Percentiles rank a stretch among this genome's conserved stretches.
Evolutionary conservation across 1,140 invertebrate genomes (phyloP).

Genomic region (Listronotus bonariensis): DNA sequence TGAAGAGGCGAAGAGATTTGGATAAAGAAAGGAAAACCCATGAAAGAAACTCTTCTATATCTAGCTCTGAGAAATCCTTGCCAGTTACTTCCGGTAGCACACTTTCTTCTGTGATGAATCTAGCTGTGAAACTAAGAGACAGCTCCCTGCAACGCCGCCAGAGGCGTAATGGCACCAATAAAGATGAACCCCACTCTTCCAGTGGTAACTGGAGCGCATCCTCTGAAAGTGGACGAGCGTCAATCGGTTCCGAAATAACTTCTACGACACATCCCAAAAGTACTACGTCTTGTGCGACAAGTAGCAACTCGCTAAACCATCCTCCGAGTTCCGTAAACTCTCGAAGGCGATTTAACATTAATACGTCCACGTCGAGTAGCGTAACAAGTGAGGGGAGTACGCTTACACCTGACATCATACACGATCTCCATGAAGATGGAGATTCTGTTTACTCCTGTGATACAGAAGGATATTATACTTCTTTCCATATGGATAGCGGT

Average conservation of each 20-base stretch:
- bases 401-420: constrained; percentile 79
- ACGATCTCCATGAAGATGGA: constrained; percentile 77
- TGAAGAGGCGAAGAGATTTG: constrained; percentile 60
- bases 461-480: constrained; percentile 96
- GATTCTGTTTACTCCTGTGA: constrained; percentile 95
- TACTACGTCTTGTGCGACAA: constrained; percentile 68
- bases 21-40: constrained; percentile 62
- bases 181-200: constrained; percentile 82
- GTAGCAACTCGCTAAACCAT: constrained; percentile 68
- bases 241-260: constrained; percentile 80
- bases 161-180: constrained; percentile 60
- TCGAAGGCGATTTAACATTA: constrained; percentile 63
- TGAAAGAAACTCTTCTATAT: constrained; percentile 73
- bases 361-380: constrained; percentile 79
- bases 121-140: constrained; percentile 73
- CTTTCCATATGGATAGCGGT: constrained; percentile 94
- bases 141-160: constrained; percentile 68
- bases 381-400: constrained; percentile 81
- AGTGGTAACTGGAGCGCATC: constrained; percentile 94
- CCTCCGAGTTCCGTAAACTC: constrained; percentile 72
- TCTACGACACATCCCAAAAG: constrained; percentile 72
- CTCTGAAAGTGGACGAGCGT: constrained; percentile 84
- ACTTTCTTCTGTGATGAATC: constrained; percentile 61
- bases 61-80: constrained; percentile 70
- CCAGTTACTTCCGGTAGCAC: constrained; percentile 62